These are phyloP conservation scores for Leptinotarsa peninsularis DNA, from an alignment of 2,888 invertebrate genomes.

Conservation along the genomic window DNA sequence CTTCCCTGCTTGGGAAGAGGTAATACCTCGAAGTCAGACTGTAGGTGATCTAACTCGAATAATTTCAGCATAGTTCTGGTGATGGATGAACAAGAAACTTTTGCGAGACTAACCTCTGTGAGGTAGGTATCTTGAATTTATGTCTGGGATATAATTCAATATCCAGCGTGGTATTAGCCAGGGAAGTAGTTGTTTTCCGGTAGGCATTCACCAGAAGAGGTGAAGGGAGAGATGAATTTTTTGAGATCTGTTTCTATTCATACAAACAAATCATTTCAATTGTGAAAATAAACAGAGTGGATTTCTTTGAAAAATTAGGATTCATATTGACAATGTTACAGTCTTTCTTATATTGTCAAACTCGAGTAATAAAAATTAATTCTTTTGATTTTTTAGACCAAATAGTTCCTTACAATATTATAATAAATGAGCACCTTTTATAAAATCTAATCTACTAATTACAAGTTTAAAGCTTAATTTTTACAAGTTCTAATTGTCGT, in stretches of 20 bases:
- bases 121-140: too few species aligned
- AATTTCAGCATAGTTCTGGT: too few species aligned
- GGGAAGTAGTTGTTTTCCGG: too few species aligned
- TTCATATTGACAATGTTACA: slow-evolving; percentile 47
- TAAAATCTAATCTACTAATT: slow-evolving; percentile 54
- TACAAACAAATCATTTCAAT: not conserved
- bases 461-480: slow-evolving; percentile 57
- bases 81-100: too few species aligned
- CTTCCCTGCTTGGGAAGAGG: too few species aligned
- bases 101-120: too few species aligned
- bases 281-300: slow-evolving; percentile 3
- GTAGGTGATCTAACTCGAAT: too few species aligned
- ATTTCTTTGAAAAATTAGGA: slow-evolving; percentile 15
- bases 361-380: slow-evolving; percentile 43
- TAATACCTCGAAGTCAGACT: too few species aligned
- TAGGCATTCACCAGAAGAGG: too few species aligned
- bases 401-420: slow-evolving; percentile 42
- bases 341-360: slow-evolving; percentile 62
- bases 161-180: too few species aligned
- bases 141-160: too few species aligned
- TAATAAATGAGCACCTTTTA: slow-evolving; percentile 58
- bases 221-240: too few species aligned
- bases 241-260: not conserved
- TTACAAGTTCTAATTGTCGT: slow-evolving; percentile 50
- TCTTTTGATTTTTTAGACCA: slow-evolving; percentile 43